Percentiles rank a stretch among this genome's conserved stretches.
phyloP scores from a whole-genome alignment of 1,140 invertebrate species.

The Chlorops oryzae region DNA sequence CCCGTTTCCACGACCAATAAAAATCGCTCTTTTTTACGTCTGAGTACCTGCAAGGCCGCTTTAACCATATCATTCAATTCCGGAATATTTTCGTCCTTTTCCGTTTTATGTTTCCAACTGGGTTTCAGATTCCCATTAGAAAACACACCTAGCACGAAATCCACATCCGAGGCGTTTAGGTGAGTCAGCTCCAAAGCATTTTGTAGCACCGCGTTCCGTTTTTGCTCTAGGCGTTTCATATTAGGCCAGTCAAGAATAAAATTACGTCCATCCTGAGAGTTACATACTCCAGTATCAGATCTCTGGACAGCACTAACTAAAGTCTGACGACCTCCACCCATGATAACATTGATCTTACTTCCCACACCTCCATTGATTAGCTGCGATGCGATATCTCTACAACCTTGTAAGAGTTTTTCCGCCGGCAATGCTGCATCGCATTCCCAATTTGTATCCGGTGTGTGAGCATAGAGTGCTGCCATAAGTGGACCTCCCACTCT shows the following conservation, averaged over 20 bases:
- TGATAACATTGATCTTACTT: constrained; percentile 23
- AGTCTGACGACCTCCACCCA: constrained; percentile 36
- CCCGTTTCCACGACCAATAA: constrained; percentile 28
- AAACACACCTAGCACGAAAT: constrained; percentile 31
- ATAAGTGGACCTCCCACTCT: constrained; percentile 23
- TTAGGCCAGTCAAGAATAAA: constrained; percentile 30
- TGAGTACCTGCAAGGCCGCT: constrained; percentile 22
- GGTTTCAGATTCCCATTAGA: constrained; percentile 25
- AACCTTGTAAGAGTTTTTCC: constrained; percentile 9
- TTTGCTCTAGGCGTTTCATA: constrained; percentile 12
- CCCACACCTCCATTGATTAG: constrained; percentile 21
- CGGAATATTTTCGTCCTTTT: no score
- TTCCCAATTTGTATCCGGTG: constrained; percentile 20
- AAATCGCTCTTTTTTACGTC: constrained; percentile 15
- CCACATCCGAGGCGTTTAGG: constrained; percentile 24
- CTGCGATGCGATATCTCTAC: constrained; percentile 28
- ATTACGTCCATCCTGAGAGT: constrained; percentile 26
- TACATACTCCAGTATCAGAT: constrained; percentile 22
- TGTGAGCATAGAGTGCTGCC: constrained; percentile 22
- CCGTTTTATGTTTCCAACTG: constrained; percentile 11
- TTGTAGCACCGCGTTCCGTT: constrained; percentile 4
- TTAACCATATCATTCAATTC: constrained; percentile 18
- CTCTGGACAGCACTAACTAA: constrained; percentile 19
- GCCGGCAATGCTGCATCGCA: constrained; percentile 27
- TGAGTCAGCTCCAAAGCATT: constrained; percentile 22